A percentile compares a stretch with the other conserved stretches of the same genome.
Evolutionary conservation across 2,888 invertebrate species (phyloP).

Genomic region (Napeogenes inachia): DNA sequence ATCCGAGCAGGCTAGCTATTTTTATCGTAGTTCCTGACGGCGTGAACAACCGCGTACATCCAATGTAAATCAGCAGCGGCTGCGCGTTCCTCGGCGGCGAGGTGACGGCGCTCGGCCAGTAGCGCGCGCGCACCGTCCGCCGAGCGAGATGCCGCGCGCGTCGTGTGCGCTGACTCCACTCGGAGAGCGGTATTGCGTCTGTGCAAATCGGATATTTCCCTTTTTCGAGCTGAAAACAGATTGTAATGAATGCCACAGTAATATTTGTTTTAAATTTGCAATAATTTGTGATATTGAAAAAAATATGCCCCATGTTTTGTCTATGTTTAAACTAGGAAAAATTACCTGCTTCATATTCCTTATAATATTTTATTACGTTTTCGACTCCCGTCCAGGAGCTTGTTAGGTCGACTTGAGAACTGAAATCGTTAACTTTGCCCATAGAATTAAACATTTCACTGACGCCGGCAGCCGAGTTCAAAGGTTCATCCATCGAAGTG

Average conservation of each 20-base stretch:
- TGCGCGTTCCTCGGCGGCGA: constrained; percentile 50
- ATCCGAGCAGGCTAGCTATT: constrained; percentile 5
- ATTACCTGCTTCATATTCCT: constrained; percentile 74
- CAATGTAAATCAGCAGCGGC: constrained; percentile 46
- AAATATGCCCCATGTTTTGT: no score
- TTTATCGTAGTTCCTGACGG: constrained; percentile 38
- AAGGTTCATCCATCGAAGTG: constrained; percentile 68
- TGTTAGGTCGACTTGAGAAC: constrained; percentile 47
- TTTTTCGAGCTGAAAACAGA: constrained; percentile 65
- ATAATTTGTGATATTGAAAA: neutral
- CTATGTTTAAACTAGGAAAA: neutral
- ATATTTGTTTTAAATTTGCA: neutral
- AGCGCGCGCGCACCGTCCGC: constrained; percentile 59
- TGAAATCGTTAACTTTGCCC: constrained; percentile 40
- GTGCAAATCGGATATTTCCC: constrained; percentile 64
- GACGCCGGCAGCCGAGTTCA: constrained; percentile 53
- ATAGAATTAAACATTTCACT: constrained; percentile 38
- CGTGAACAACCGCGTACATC: constrained; percentile 46
- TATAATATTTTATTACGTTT: constrained; percentile 70
- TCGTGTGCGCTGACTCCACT: constrained; percentile 70
- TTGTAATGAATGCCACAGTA: no score
- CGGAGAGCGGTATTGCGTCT: constrained; percentile 66
- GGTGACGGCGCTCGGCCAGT: constrained; percentile 53
- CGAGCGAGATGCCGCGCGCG: constrained; percentile 63
- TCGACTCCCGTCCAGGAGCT: constrained; percentile 72